Evolutionary conservation across 2,797 vertebrate species (phyloP).

Genomic region (Simalia tracyae): DNA sequence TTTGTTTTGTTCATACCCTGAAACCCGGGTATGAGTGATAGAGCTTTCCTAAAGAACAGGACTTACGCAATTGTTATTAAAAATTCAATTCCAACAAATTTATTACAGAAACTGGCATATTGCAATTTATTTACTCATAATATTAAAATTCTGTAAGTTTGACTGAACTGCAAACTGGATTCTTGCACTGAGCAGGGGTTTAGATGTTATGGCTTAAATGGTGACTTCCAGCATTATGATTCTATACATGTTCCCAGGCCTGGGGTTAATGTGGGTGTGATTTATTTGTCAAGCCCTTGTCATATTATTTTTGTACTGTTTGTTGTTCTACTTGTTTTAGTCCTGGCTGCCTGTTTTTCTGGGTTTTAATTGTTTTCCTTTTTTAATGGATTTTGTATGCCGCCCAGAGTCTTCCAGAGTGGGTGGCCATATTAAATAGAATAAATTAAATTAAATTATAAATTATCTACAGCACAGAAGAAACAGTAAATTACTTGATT

Average conservation of each 20-base stretch:
- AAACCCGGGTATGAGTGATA: conserved; percentile 32
- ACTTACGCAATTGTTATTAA: conserved; percentile 40
- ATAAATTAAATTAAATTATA: not conserved
- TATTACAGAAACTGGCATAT: conserved; percentile 42
- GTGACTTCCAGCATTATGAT: no score
- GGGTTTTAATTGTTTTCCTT: not conserved
- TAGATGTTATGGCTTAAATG: no score
- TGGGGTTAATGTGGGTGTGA: no score
- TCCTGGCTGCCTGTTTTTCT: not conserved
- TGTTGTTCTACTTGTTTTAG: no score
- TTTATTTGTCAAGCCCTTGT: no score
- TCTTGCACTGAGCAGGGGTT: no score
- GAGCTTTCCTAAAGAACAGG: conserved; percentile 45
- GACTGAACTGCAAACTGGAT: no score
- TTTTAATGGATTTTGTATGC: not conserved
- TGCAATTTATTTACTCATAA: conserved; percentile 38
- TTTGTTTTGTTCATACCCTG: conserved; percentile 50
- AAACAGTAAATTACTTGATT: not conserved
- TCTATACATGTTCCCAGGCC: no score
- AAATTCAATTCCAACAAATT: conserved; percentile 37
- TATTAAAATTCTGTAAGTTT: not conserved
- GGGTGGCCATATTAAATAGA: not conserved
- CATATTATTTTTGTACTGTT: no score
- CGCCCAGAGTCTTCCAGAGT: not conserved
- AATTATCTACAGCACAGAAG: not conserved